Evolutionary conservation across 2,113 vertebrate species (phyloP), one percentile per base, ranked within the genome.

Genomic region (Grallaria varia): DNA sequence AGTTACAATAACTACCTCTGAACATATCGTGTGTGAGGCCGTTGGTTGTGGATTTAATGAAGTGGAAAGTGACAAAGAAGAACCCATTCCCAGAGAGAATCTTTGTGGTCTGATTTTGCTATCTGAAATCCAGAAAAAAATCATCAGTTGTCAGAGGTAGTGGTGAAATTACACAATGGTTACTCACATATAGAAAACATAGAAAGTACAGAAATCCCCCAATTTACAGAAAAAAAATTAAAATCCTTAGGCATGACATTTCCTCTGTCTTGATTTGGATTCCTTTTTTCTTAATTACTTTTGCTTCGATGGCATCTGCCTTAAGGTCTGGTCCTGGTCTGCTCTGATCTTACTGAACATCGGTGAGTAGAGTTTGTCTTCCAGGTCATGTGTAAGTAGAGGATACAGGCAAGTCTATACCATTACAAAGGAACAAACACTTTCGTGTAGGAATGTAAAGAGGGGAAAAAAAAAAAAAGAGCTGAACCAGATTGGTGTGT

Each of bases 401-500:
- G 88, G 72, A 89, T 92, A 91, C 30, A 84, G 87, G 66, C 52
- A 94, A 80, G 49, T 95, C 79, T 90, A 18, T 53, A 66, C 49
- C 78, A 82, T 71, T 69, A 16, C 60, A 81, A 56, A 58, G 92
- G 49, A 97, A 97, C 74, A 84, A 96, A 95, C 68, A 62, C 53
- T 96, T 98, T 96, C 89, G 75, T 77, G 80, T 84, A 98, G 98
- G 98, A 98, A 98, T 98, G 98, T 98, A 93, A 96, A 96, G 97
- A 97, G 95, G 69, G 92, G 71, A 67, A 47, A 42, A 49, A 39
- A 39, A 30, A 68, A 72, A 77, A 86, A 88, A 64, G 28, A 68
- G 35, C 80, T 63, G 89, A 96, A 86, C 66, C 91, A 66, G 67
- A 94, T 95, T 93, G 96, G 68, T 53, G 28, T 80, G 90, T 86